phyloP scores from a whole-genome alignment of 2,113 vertebrate species.

The Mesoclemmys tuberculata region DNA sequence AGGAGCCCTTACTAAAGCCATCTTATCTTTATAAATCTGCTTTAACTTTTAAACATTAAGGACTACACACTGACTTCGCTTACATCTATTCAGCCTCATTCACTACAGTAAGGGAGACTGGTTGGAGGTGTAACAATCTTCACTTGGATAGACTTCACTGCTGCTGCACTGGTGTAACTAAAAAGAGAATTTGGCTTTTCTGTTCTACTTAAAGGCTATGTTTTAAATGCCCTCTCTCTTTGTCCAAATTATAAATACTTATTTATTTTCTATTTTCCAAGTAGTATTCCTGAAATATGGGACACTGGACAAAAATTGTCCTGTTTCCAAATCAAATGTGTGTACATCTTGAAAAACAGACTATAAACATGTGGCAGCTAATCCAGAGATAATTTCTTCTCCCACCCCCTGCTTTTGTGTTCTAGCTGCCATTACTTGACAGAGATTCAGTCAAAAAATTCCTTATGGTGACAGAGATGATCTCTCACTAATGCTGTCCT shows the following conservation, averaged over 20 bases:
- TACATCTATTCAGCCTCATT: background rate
- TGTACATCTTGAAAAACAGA: background rate
- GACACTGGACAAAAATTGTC: background rate
- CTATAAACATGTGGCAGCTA: background rate
- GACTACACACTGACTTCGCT: background rate
- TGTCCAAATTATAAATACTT: background rate
- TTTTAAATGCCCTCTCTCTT: background rate
- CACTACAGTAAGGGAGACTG: background rate
- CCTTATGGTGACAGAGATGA: background rate
- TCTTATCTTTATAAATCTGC: background rate
- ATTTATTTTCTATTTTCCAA: background rate
- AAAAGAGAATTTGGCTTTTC: background rate
- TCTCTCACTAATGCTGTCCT: background rate
- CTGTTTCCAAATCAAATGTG: background rate
- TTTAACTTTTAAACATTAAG: background rate
- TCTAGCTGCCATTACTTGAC: background rate
- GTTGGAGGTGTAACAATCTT: background rate
- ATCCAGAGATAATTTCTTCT: background rate
- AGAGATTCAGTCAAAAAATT: background rate
- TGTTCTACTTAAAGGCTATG: background rate
- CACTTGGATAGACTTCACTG: background rate
- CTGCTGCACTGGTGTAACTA: background rate
- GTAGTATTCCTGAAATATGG: background rate
- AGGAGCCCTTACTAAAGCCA: background rate
- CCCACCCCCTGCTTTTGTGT: background rate